phyloP scores from a whole-genome alignment of 30 jellyfish, hydroid and myxozoan genomes.

The Catostylus mosaicus region DNA sequence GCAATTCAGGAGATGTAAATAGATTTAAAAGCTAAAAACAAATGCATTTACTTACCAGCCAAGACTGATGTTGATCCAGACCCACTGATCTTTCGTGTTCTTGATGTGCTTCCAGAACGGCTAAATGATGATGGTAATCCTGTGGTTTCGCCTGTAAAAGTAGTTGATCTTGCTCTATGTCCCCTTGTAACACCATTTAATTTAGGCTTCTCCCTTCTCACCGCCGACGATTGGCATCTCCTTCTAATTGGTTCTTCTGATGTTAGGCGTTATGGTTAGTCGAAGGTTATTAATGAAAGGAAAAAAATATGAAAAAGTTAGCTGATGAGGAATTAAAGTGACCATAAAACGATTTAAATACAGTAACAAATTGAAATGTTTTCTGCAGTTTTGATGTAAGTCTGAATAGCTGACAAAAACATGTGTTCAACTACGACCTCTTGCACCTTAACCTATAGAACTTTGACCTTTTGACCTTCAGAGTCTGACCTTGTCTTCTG shows the following conservation, averaged over 20 bases:
- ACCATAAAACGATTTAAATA: conserved; percentile 13
- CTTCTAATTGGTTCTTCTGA: conserved; percentile 66
- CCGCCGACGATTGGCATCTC: conserved; percentile 73
- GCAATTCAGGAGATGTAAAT: too few species aligned
- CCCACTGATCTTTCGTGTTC: conserved; percentile 66
- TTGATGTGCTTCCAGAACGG: conserved; percentile 46
- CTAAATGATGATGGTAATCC: conserved; percentile 85
- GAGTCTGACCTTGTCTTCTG: too few species aligned
- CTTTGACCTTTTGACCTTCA: too few species aligned
- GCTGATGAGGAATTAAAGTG: conserved; percentile 39
- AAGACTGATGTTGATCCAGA: conserved; percentile 68
- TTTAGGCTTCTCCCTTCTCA: conserved; percentile 44
- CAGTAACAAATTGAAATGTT: too few species aligned
- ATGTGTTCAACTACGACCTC: too few species aligned
- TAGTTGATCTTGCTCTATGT: conserved; percentile 69
- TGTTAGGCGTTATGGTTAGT: conserved; percentile 57
- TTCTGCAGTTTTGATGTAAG: background rate
- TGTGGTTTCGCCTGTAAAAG: conserved; percentile 93
- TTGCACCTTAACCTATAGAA: too few species aligned
- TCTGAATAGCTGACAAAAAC: too few species aligned
- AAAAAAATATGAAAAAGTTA: conserved; percentile 20
- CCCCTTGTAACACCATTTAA: conserved; percentile 21
- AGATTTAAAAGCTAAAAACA: too few species aligned
- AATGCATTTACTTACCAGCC: conserved; percentile 79
- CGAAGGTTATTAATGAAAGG: conserved; percentile 32